These are phyloP conservation scores for Phymorhynchus buccinoides DNA, from an alignment of 1,140 invertebrate genomes.

Conservation along the genomic window DNA sequence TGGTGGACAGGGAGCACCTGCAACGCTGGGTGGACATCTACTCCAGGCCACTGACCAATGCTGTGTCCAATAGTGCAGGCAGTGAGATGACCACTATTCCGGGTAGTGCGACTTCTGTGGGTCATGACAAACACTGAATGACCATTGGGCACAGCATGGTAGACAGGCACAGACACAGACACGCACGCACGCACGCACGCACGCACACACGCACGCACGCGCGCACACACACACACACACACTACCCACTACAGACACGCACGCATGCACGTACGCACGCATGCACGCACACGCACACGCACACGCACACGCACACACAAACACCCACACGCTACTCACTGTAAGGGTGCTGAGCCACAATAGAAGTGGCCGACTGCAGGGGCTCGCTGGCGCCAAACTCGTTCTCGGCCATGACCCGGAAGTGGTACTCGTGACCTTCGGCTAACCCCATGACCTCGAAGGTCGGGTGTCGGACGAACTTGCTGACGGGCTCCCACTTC, in stretches of 20 bases:
- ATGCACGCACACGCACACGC: not conserved
- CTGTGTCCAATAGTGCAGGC: no score
- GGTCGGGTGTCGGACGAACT: slow-evolving; percentile 92
- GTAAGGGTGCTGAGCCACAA: slow-evolving; percentile 95
- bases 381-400: slow-evolving; percentile 97
- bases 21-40: no score
- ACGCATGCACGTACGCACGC: not conserved
- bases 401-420: slow-evolving; percentile 96
- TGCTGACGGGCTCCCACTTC: slow-evolving; percentile 92
- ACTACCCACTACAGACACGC: no score
- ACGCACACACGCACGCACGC: no score
- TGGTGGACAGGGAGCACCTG: not conserved
- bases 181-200: no score
- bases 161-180: no score
- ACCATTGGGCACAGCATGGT: no score
- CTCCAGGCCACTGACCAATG: no score
- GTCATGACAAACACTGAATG: no score
- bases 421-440: slow-evolving; percentile 93
- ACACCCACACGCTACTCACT: slow-evolving; percentile 74
- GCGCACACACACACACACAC: no score
- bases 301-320: not conserved
- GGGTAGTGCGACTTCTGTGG: no score
- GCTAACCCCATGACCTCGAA: slow-evolving; percentile 97
- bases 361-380: slow-evolving; percentile 87
- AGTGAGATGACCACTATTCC: no score